Evolutionary conservation across 2,113 vertebrate genomes (phyloP).

Genomic region (Candoia aspera): DNA sequence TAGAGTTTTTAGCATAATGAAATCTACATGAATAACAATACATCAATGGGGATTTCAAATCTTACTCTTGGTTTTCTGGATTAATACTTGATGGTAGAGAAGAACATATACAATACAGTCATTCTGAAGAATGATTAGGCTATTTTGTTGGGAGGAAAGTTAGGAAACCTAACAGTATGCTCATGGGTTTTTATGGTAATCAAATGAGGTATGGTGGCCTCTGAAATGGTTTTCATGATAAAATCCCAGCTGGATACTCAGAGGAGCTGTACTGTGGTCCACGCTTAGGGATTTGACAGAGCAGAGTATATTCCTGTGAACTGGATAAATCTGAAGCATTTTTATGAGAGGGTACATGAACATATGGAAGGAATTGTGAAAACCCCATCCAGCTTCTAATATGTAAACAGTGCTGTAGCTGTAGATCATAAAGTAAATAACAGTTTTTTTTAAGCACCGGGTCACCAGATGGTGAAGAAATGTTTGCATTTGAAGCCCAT

Average conservation of each 20-base stretch:
- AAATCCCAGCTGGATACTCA: slow-evolving; percentile 66
- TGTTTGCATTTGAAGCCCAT: slow-evolving; percentile 54
- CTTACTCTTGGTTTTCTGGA: slow-evolving; percentile 14
- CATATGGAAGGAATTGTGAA: slow-evolving; percentile 80
- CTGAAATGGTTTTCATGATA: slow-evolving; percentile 45
- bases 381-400: slow-evolving; percentile 67
- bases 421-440: slow-evolving; percentile 77
- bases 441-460: slow-evolving; percentile 70
- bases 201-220: slow-evolving; percentile 37
- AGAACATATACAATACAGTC: slow-evolving; percentile 6
- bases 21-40: slow-evolving; percentile 52
- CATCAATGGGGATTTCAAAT: slow-evolving; percentile 27
- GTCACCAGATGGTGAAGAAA: slow-evolving; percentile 77
- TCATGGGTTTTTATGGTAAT: slow-evolving; percentile 30
- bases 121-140: slow-evolving; percentile 6
- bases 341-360: slow-evolving; percentile 72
- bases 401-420: slow-evolving; percentile 74
- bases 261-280: slow-evolving; percentile 34
- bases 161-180: slow-evolving; percentile 16
- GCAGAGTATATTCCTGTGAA: slow-evolving; percentile 58
- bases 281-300: slow-evolving; percentile 55
- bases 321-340: slow-evolving; percentile 69
- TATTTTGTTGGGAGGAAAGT: slow-evolving; percentile 20
- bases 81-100: slow-evolving; percentile 21
- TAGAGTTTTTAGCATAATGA: background rate